phyloP scores from a whole-genome alignment of 2,888 invertebrate genomes.

The Lamellibrachia columna region DNA sequence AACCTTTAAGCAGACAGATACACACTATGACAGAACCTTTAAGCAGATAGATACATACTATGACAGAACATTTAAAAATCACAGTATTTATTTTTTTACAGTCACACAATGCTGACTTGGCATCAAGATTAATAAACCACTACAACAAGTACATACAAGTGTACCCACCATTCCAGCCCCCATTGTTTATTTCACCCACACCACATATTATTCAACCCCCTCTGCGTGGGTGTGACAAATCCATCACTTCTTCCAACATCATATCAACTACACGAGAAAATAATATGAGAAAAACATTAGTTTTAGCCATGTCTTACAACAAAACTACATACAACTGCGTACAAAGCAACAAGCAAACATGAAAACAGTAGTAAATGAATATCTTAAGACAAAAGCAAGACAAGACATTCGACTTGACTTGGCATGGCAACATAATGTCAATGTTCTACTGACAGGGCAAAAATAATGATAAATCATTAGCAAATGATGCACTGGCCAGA shows the following conservation, averaged over 20 bases:
- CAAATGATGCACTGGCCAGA: not conserved
- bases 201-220: not conserved
- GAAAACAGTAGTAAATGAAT: not conserved
- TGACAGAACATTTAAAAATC: not conserved
- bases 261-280: not conserved
- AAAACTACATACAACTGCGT: not conserved
- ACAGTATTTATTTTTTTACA: constrained; percentile 16
- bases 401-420: not conserved
- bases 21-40: too few relatives aligned
- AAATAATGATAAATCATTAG: not conserved
- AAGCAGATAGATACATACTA: not conserved
- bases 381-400: not conserved
- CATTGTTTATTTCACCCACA: not conserved
- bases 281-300: not conserved
- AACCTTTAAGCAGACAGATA: too few relatives aligned
- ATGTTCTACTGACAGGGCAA: not conserved
- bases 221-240: not conserved
- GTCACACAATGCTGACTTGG: not conserved
- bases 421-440: not conserved
- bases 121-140: not conserved
- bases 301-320: not conserved
- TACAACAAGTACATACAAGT: not conserved
- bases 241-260: not conserved
- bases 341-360: not conserved
- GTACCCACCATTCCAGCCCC: not conserved